These are phyloP conservation scores for Pseudococcus viburni DNA, from an alignment of 2,888 invertebrate genomes.

Conservation along the genomic window DNA sequence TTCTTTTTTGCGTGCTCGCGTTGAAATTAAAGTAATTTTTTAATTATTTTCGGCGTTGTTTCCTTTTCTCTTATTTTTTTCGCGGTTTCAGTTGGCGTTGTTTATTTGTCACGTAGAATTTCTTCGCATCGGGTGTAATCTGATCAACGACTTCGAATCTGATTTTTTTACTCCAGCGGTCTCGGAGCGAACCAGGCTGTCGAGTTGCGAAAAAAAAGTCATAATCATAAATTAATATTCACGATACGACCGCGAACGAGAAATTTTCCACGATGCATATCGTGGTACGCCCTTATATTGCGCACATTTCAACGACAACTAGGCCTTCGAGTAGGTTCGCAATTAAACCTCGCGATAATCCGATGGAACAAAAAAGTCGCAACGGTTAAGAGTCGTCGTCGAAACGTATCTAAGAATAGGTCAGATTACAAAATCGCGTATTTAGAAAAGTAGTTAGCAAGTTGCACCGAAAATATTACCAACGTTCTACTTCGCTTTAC, in stretches of 20 bases:
- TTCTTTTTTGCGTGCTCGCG: constrained; percentile 19
- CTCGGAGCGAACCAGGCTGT: background rate
- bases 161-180: no score
- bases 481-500: constrained; percentile 45
- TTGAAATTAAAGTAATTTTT: constrained; percentile 51
- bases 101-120: background rate
- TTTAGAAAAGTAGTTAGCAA: constrained; percentile 54
- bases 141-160: no score
- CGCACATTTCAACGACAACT: constrained; percentile 25
- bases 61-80: background rate
- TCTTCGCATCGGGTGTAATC: no score
- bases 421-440: constrained; percentile 49
- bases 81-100: background rate
- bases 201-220: constrained; percentile 18
- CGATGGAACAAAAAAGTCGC: constrained; percentile 8
- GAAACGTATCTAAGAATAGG: constrained; percentile 30
- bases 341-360: background rate
- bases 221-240: constrained; percentile 40
- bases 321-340: background rate
- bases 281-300: constrained; percentile 37
- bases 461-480: constrained; percentile 51
- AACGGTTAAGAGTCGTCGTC: background rate
- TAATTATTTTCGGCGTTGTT: background rate
- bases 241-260: background rate
- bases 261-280: constrained; percentile 31